These are phyloP conservation scores for Peromyscus nudipes DNA, from an alignment of 2,797 vertebrate genomes.

Conservation along the genomic window DNA sequence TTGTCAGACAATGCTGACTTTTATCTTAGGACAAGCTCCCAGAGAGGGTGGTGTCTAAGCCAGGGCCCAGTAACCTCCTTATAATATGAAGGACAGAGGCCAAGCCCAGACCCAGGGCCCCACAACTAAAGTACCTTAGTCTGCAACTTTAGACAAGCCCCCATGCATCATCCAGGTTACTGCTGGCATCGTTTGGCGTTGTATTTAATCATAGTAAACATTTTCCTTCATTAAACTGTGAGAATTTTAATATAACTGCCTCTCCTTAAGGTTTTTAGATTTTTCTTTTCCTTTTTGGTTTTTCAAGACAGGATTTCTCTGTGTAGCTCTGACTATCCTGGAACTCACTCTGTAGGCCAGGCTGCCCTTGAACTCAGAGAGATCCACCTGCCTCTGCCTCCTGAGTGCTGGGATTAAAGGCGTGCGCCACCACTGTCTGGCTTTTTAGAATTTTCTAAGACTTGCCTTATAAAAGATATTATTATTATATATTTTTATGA, in stretches of 20 bases:
- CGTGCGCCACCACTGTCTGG: no score
- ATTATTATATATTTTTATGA: slow-evolving; percentile 11
- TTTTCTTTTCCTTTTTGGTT: no score
- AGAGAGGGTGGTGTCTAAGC: not conserved
- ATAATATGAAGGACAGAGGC: no score
- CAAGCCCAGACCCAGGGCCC: not conserved
- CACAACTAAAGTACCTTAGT: not conserved
- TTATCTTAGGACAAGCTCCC: not conserved
- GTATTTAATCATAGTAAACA: not conserved
- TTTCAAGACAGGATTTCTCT: no score
- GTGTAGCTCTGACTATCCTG: no score
- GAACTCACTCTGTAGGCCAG: no score
- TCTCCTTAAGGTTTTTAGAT: not conserved
- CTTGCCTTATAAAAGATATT: not conserved
- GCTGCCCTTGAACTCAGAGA: no score
- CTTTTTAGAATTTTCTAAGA: not conserved
- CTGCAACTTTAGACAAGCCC: not conserved
- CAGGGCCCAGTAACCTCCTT: not conserved
- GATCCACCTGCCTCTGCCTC: no score
- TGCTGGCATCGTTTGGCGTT: not conserved
- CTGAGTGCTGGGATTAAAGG: no score
- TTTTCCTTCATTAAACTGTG: not conserved
- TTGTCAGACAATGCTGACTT: not conserved
- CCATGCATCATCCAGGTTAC: not conserved
- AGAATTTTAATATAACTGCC: slow-evolving; percentile 5